A percentile compares a stretch with the other conserved stretches of the same genome.
These are phyloP conservation scores for Rhinogobius similis DNA, from an alignment of 2,113 vertebrate species.

Conservation along the genomic window DNA sequence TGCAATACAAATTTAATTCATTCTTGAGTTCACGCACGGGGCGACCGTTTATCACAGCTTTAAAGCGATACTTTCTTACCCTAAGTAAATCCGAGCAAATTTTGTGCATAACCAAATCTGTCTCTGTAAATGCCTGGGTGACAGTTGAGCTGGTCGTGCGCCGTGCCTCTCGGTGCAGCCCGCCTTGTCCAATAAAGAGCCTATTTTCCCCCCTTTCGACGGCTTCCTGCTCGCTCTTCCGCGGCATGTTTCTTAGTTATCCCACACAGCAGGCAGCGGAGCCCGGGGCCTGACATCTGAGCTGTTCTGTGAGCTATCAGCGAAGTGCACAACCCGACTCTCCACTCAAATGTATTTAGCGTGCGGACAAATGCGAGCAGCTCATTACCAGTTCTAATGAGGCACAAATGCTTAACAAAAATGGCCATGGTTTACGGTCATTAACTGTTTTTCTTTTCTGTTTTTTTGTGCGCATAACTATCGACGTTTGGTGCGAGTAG, in stretches of 20 bases:
- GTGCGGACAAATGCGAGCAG: slow-evolving; percentile 3
- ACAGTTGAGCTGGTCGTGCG: background rate
- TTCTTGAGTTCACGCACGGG: background rate
- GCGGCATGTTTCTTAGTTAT: slow-evolving; percentile 14
- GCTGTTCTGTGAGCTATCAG: background rate
- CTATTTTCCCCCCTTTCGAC: background rate
- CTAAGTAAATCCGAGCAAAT: background rate
- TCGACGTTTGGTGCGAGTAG: too few relatives aligned
- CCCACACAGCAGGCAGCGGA: slow-evolving; percentile 18
- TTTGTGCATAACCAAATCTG: slow-evolving; percentile 1
- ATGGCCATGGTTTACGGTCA: too few relatives aligned
- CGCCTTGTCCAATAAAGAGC: background rate
- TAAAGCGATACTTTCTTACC: background rate
- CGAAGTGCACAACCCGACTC: slow-evolving; percentile 15
- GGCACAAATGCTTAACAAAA: too few relatives aligned
- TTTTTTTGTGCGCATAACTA: too few relatives aligned
- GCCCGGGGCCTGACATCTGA: slow-evolving; percentile 30
- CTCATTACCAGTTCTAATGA: background rate
- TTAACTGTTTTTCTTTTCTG: too few relatives aligned
- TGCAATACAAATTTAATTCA: background rate
- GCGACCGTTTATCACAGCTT: background rate
- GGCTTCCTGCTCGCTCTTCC: background rate
- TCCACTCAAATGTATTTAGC: slow-evolving; percentile 8
- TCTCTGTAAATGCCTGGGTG: background rate
- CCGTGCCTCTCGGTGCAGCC: background rate